Conservation (phyloP, 2,797 vertebrate genomes). For the Oreochromis mossambicus region DNA sequence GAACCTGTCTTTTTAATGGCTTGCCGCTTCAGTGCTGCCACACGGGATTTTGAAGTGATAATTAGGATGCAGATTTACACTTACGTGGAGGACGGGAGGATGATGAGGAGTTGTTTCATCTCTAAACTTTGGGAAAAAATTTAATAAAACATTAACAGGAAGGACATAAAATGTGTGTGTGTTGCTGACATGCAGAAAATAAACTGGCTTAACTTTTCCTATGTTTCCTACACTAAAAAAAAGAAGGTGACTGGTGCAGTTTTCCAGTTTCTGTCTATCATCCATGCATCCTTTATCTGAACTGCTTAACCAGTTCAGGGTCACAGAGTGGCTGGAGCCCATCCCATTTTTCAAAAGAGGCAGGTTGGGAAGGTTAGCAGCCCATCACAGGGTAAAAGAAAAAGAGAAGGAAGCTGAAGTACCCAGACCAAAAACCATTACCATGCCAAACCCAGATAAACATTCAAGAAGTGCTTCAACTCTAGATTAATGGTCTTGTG, state of each 20-base stretch:
- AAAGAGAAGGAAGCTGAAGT: background rate
- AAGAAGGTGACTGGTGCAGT: background rate
- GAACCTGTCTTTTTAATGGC: background rate
- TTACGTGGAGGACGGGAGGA: background rate
- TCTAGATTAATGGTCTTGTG: background rate
- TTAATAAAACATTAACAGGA: background rate
- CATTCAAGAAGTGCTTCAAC: background rate
- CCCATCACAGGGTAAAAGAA: background rate
- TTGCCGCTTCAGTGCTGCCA: background rate
- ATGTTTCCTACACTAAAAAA: background rate
- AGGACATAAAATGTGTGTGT: background rate
- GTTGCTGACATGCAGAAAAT: background rate
- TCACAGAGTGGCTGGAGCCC: background rate
- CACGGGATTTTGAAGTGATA: background rate
- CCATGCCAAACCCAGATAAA: background rate
- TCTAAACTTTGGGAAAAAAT: background rate
- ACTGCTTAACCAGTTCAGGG: background rate
- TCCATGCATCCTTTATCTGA: background rate
- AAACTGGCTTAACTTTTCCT: background rate
- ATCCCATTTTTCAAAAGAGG: background rate
- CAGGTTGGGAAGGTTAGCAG: background rate
- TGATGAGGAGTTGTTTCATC: background rate
- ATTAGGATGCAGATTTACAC: slow-evolving; percentile 6
- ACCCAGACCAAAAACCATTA: background rate
- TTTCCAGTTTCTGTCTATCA: background rate